phyloP scores from a whole-genome alignment of 2,888 invertebrate genomes.

The Heliconius aoede region DNA sequence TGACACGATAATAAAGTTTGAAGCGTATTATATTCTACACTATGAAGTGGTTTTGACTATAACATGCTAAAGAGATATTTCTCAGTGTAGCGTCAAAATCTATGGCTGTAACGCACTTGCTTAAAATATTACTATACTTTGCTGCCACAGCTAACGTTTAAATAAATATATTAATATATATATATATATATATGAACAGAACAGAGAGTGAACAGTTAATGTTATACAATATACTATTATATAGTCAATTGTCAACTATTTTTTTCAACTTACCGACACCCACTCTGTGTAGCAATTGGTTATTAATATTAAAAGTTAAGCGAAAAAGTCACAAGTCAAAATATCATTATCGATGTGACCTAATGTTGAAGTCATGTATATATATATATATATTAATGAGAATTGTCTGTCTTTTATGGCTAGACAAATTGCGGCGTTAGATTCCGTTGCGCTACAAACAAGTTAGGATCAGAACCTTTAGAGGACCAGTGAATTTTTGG shows the following conservation, averaged over 20 bases:
- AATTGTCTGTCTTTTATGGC: no score
- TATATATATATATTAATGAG: no score
- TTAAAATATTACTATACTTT: no score
- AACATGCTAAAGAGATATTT: not conserved
- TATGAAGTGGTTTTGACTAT: not conserved
- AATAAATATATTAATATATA: no score
- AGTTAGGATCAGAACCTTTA: no score
- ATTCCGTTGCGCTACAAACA: no score
- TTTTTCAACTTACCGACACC: not conserved
- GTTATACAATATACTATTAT: not conserved
- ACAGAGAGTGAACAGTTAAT: no score
- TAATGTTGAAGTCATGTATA: no score
- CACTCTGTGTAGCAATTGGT: not conserved
- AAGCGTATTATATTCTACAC: constrained; percentile 12
- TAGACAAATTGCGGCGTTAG: no score
- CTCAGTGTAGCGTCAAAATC: not conserved
- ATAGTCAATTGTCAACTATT: not conserved
- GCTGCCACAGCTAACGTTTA: no score
- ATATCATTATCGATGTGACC: not conserved
- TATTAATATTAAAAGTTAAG: not conserved
- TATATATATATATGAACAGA: no score
- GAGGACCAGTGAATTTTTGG: no score
- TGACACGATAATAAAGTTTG: constrained; percentile 14
- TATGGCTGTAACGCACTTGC: not conserved
- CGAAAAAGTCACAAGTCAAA: not conserved